Base-by-base conservation (phyloP, 2,113 vertebrate genomes). In the Zapornia atra region DNA sequence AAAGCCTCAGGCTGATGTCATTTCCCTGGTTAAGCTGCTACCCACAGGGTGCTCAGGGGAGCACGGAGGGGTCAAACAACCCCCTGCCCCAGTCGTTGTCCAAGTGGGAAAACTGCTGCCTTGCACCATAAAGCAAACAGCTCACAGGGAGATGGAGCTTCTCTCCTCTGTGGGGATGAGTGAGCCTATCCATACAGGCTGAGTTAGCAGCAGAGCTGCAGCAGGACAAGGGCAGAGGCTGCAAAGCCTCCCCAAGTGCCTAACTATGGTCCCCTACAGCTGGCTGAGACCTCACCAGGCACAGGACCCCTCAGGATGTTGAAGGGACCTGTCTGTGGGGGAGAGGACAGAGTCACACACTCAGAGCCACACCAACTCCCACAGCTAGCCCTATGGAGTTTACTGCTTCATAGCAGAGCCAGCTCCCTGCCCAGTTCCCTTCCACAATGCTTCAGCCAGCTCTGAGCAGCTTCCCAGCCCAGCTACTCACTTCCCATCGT, bases 401-500 rank as follows among this genome's bases (percentile, higher is more conserved):
- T 15, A 56, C 7, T 64, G 61, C 40, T 46, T 31, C 44, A n/a
- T 0, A 92, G 28, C 0, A 50, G 25, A 89, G 46, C 20, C 51
- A 83, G 22, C 5, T 71, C 64, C 36, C 72, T 83, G 42, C 24
- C 25, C 71, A 69, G 34, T 42, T 19, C 56, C 36, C 11, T 48
- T 31, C 36, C 33, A 50, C 1, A 3, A 28, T 2, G 7, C 29
- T 75, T 60, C 8, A 56, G 36, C 9, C 83, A 75, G 65, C 69
- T 59, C 75, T 40, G 69, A 48, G 4, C 46, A 53, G 19, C 36
- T 36, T 18, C 38, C 36, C 56, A 38, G 44, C 42, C 63, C 11
- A 34, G 42, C 28, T 71, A 99, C 99, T 99, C 94, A 99, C 99
- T 99, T 99, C 57, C 98, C 98, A 11, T 99, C 99, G 0, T 99